These are phyloP conservation scores for Ophion slaviceki DNA, from an alignment of 2,888 invertebrate genomes.

Conservation along the genomic window DNA sequence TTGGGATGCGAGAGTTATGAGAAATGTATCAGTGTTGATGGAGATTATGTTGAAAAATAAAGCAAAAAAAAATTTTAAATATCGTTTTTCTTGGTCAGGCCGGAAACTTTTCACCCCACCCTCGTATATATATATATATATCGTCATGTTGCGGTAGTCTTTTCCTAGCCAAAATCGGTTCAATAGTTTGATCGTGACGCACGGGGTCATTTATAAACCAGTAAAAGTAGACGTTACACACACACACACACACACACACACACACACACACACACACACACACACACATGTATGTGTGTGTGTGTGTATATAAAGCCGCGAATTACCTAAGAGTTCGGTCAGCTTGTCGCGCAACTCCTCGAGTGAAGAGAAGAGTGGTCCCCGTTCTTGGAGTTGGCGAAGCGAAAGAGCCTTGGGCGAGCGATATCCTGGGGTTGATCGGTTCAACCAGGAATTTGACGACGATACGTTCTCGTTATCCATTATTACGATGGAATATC, in stretches of 20 bases:
- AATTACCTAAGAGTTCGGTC: constrained; percentile 80
- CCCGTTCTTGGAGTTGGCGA: constrained; percentile 67
- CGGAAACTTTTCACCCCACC: no score
- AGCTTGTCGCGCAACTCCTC: constrained; percentile 81
- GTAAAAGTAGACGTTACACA: constrained; percentile 2
- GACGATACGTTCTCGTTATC: constrained; percentile 55
- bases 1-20: no score
- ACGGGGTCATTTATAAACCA: constrained; percentile 28
- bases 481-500: constrained; percentile 24
- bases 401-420: constrained; percentile 57
- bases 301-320: neutral
- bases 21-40: no score
- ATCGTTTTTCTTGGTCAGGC: no score
- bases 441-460: constrained; percentile 51
- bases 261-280: no score
- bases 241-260: no score
- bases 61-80: no score
- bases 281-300: neutral
- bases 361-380: constrained; percentile 80
- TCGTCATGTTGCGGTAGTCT: neutral
- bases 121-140: no score
- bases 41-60: no score
- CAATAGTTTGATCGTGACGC: constrained; percentile 35
- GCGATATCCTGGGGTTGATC: constrained; percentile 58
- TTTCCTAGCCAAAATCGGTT: constrained; percentile 11